phyloP scores from a whole-genome alignment of 2,888 invertebrate species.

The Sinodicranocentrus sp. region DNA sequence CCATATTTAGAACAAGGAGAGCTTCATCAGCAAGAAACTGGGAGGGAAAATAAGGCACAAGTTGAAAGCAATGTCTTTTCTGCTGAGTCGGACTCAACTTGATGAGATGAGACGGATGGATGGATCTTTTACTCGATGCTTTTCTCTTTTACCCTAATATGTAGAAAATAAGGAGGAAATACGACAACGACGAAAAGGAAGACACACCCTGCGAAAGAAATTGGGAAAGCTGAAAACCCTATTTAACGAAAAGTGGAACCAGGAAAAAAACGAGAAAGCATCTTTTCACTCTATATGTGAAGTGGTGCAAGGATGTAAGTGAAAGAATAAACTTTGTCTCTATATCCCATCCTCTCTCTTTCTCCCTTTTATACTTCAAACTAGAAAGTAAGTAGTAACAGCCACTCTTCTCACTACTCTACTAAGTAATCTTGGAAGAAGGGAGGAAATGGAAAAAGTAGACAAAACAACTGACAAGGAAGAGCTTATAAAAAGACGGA shows the following conservation, averaged over 20 bases:
- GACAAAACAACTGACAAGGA: slow-evolving; percentile 43
- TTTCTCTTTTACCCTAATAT: not conserved
- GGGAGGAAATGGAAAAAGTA: slow-evolving; percentile 40
- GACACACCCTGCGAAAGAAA: slow-evolving; percentile 4
- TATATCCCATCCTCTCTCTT: no score
- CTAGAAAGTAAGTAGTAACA: slow-evolving; percentile 5
- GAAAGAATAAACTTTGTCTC: slow-evolving; percentile 29
- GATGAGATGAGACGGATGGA: slow-evolving; percentile 43
- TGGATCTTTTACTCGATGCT: slow-evolving; percentile 18
- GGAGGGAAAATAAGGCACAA: slow-evolving; percentile 1
- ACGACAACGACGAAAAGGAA: slow-evolving; percentile 8
- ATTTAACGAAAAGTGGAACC: not conserved
- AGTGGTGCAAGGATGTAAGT: not conserved
- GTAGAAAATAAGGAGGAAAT: slow-evolving; percentile 6
- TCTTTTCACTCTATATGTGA: not conserved
- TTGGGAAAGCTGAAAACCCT: slow-evolving; percentile 11
- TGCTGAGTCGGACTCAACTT: slow-evolving; percentile 34
- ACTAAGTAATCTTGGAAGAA: slow-evolving; percentile 32
- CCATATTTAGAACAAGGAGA: slow-evolving; percentile 23
- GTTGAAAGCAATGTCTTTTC: slow-evolving; percentile 27
- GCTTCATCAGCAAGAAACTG: slow-evolving; percentile 31
- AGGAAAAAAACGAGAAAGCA: not conserved
- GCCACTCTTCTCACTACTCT: slow-evolving; percentile 13
- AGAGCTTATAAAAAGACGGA: slow-evolving; percentile 39
- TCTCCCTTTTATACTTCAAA: not conserved